Percentiles rank a stretch among this genome's conserved stretches.
phyloP scores from a whole-genome alignment of 2,113 vertebrate species.

The Stomatorhinus ivindoensis region DNA sequence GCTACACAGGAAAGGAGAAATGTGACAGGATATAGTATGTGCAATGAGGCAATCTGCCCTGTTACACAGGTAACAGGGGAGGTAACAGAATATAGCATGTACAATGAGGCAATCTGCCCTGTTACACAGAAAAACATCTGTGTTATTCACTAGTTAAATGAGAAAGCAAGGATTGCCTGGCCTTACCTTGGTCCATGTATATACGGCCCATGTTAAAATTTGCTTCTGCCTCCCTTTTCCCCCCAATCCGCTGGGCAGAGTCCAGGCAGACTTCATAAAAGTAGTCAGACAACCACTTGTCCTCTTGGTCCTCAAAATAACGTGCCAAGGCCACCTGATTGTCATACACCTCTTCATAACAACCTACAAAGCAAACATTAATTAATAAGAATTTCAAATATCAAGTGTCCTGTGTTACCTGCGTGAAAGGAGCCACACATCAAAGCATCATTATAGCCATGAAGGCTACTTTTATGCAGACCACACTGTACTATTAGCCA shows the following conservation, averaged over 20 bases:
- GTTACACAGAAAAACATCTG: not conserved
- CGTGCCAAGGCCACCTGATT: constrained; percentile 63
- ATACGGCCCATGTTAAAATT: constrained; percentile 57
- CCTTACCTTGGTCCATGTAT: constrained; percentile 61
- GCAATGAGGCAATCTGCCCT: not conserved
- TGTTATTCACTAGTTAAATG: not conserved
- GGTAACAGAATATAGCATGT: not conserved
- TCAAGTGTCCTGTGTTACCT: not conserved
- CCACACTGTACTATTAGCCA: not conserved
- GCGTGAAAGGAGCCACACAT: not conserved
- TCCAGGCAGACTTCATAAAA: constrained; percentile 65
- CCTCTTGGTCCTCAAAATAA: constrained; percentile 62
- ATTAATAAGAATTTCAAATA: not conserved
- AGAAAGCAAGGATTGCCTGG: constrained; percentile 15
- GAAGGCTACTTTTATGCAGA: not conserved
- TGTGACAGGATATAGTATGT: not conserved
- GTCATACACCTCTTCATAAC: constrained; percentile 61
- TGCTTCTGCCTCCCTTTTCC: constrained; percentile 65
- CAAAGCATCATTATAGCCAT: not conserved
- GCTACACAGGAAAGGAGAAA: not conserved
- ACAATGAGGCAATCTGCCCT: not conserved
- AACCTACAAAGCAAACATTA: constrained; percentile 45
- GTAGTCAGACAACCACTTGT: constrained; percentile 67
- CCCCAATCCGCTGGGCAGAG: constrained; percentile 56
- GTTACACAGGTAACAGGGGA: not conserved